phyloP scores from a whole-genome alignment of 2,888 invertebrate genomes.

The Cephonodes hylas region DNA sequence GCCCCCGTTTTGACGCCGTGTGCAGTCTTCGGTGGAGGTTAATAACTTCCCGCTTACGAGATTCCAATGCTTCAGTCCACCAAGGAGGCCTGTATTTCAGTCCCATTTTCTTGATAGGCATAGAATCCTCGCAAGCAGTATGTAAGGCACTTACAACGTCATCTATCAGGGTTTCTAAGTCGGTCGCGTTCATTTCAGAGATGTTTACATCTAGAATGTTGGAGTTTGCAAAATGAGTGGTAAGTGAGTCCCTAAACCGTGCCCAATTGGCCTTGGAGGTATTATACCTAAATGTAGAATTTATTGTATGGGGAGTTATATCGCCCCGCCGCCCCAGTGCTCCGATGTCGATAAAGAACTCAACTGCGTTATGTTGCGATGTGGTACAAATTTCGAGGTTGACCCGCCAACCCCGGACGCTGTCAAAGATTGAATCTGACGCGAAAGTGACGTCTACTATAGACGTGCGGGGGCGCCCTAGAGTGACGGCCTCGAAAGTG shows the following conservation, averaged over 20 bases:
- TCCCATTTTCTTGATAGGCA: neutral
- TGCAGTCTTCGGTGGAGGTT: slow-evolving; percentile 10
- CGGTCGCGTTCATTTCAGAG: neutral
- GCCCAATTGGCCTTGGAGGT: neutral
- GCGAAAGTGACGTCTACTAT: slow-evolving; percentile 15
- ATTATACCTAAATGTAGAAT: neutral
- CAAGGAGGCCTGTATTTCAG: neutral
- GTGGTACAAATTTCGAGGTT: slow-evolving; percentile 7
- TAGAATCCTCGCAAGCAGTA: neutral
- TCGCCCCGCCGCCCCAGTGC: too few relatives aligned
- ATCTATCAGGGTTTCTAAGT: neutral
- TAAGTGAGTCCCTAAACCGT: neutral
- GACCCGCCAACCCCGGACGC: slow-evolving; percentile 16
- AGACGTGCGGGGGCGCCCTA: neutral
- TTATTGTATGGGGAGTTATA: neutral
- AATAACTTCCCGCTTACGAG: neutral
- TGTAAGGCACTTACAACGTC: neutral
- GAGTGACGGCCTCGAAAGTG: slow-evolving; percentile 20
- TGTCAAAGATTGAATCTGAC: neutral
- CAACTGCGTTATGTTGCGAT: slow-evolving; percentile 20
- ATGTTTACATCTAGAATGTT: neutral
- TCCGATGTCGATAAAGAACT: neutral
- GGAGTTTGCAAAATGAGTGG: neutral
- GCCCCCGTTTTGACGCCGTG: neutral
- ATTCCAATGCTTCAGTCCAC: slow-evolving; percentile 11